Evolutionary conservation across 2,888 invertebrate genomes (phyloP).

Genomic region (Tenthredo amoena): DNA sequence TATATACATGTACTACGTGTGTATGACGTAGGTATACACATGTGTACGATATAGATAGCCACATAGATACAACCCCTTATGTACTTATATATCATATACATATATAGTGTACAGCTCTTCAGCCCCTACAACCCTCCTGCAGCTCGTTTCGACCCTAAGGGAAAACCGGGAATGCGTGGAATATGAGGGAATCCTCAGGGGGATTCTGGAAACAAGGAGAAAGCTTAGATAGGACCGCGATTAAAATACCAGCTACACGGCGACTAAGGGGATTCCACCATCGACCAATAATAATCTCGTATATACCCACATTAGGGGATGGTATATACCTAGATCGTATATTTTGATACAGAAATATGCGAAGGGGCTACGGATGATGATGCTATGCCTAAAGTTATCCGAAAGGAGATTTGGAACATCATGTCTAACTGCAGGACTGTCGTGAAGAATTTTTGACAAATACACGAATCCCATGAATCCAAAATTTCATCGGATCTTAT

Average conservation of each 20-base stretch:
- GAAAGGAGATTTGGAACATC: neutral
- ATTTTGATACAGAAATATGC: neutral
- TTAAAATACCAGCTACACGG: conserved; percentile 28
- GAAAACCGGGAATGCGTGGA: conserved; percentile 33
- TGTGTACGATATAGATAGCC: neutral
- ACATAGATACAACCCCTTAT: neutral
- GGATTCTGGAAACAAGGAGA: conserved; percentile 9
- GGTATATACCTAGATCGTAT: neutral
- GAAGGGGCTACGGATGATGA: neutral
- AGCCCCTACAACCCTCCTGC: conserved; percentile 7
- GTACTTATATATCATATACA: neutral
- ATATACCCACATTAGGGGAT: conserved; percentile 6
- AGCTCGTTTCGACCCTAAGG: conserved; percentile 16
- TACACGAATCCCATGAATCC: neutral
- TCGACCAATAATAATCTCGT: conserved; percentile 42
- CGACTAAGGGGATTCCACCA: conserved; percentile 42
- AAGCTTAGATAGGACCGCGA: conserved; percentile 48
- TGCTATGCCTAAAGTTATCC: neutral
- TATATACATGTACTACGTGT: neutral
- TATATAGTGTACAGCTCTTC: neutral
- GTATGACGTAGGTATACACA: neutral
- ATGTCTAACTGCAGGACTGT: neutral
- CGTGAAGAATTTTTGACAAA: neutral
- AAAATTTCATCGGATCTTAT: neutral
- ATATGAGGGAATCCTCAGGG: conserved; percentile 41